phyloP scores from a whole-genome alignment of 2,113 vertebrate species.

The Pachypanchax playfairii region DNA sequence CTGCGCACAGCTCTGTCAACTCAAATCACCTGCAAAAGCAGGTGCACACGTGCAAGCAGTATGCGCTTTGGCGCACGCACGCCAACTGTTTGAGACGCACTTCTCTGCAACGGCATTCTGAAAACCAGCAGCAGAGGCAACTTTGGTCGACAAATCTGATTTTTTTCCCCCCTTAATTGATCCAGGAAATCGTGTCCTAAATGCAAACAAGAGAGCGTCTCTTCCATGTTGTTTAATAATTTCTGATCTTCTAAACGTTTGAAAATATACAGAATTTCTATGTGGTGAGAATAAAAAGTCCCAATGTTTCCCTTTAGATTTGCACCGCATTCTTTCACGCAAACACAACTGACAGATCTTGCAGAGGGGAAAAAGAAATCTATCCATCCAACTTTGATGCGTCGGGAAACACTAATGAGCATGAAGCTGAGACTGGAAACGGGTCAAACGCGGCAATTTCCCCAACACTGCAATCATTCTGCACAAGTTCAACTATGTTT shows the following conservation, averaged over 20 bases:
- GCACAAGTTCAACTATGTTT: constrained; percentile 25
- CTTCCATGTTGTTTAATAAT: no score
- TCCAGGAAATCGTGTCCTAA: not conserved
- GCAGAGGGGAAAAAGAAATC: not conserved
- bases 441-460: not conserved
- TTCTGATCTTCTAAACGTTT: no score
- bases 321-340: not conserved
- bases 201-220: not conserved
- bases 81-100: not conserved
- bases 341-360: not conserved
- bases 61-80: not conserved
- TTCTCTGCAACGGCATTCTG: constrained; percentile 31
- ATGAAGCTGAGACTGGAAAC: no score
- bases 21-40: constrained; percentile 51
- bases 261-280: no score
- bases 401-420: not conserved
- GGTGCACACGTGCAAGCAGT: constrained; percentile 24
- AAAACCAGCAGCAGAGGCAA: constrained; percentile 1
- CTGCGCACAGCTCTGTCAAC: not conserved
- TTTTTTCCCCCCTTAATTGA: no score
- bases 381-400: constrained; percentile 45
- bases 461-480: constrained; percentile 6
- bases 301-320: no score
- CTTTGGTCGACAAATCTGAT: no score
- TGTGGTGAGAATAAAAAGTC: no score